Evolutionary conservation across 2,888 invertebrate genomes (phyloP).

Genomic region (Tortricodes alternella): DNA sequence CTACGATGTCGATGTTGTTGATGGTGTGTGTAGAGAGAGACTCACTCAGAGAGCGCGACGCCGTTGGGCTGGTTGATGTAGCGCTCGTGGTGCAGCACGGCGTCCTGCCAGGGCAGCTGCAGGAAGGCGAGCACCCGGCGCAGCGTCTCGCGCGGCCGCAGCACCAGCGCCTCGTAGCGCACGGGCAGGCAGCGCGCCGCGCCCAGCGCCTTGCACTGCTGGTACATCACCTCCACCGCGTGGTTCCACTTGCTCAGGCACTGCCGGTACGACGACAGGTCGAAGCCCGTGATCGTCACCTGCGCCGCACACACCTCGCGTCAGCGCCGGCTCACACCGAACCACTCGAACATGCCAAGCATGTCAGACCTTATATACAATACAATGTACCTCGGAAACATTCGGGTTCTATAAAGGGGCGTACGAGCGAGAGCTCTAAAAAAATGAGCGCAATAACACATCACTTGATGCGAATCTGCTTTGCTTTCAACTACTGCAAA

Average conservation of each 20-base stretch:
- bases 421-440: too few relatives aligned
- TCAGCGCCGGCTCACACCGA: neutral
- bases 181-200: constrained; percentile 91
- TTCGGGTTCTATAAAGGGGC: too few relatives aligned
- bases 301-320: constrained; percentile 36
- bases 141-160: constrained; percentile 96
- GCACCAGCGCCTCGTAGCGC: constrained; percentile 98
- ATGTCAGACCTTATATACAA: neutral
- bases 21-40: neutral
- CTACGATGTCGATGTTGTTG: too few relatives aligned
- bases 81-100: constrained; percentile 98
- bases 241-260: constrained; percentile 98
- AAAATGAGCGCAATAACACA: too few relatives aligned
- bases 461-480: too few relatives aligned
- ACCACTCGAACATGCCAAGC: neutral
- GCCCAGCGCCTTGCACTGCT: constrained; percentile 93
- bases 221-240: constrained; percentile 96
- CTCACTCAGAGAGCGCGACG: constrained; percentile 96
- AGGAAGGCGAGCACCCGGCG: constrained; percentile 93
- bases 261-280: constrained; percentile 95
- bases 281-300: constrained; percentile 93
- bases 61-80: constrained; percentile 98
- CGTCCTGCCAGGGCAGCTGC: constrained; percentile 96
- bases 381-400: neutral
- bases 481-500: too few relatives aligned